Conservation (phyloP, 2,888 invertebrate genomes). For the Tetanocera ferruginea region DNA sequence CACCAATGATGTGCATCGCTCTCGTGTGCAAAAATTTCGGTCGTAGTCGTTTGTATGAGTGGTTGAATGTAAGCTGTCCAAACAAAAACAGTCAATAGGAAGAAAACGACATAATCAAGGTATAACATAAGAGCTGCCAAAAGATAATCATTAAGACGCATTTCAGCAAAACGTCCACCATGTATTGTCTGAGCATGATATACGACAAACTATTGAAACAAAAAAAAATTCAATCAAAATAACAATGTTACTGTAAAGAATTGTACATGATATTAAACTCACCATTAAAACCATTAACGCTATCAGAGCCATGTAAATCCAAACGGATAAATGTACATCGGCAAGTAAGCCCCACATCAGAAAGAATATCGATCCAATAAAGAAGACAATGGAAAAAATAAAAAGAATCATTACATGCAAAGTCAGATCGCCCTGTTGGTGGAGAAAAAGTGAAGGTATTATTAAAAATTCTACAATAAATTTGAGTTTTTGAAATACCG, state of each 20-base stretch:
- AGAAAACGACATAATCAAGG: constrained; percentile 56
- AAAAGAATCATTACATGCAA: constrained; percentile 59
- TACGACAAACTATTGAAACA: constrained; percentile 55
- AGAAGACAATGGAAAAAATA: constrained; percentile 56
- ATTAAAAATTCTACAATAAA: too few relatives aligned
- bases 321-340: constrained; percentile 36
- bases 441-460: too few relatives aligned
- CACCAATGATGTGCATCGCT: too few relatives aligned
- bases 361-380: constrained; percentile 55
- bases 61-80: too few relatives aligned
- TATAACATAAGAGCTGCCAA: constrained; percentile 60
- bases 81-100: constrained; percentile 49
- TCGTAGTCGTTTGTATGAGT: too few relatives aligned
- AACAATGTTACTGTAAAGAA: too few relatives aligned
- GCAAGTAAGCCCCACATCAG: constrained; percentile 52
- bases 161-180: constrained; percentile 61
- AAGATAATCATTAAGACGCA: constrained; percentile 56
- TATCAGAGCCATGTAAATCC: constrained; percentile 42
- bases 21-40: too few relatives aligned
- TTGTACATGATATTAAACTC: too few relatives aligned
- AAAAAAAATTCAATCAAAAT: background rate
- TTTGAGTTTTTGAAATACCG: constrained; percentile 46
- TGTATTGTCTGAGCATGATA: constrained; percentile 62
- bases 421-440: constrained; percentile 57
- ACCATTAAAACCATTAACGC: too few relatives aligned